phyloP scores from a whole-genome alignment of 2,113 vertebrate genomes.

The Probosciger aterrimus region DNA sequence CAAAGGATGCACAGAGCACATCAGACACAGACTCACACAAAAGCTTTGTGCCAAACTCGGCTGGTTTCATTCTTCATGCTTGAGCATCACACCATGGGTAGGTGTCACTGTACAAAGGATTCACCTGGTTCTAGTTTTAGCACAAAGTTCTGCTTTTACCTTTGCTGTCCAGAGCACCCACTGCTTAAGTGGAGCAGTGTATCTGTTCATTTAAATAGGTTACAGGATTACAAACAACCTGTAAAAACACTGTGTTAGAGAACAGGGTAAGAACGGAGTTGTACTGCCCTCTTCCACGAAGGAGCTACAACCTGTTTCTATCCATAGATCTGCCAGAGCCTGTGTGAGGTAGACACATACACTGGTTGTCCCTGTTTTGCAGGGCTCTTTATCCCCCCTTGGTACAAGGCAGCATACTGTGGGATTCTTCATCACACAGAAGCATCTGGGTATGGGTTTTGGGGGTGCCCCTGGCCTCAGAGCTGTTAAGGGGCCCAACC shows the following conservation, averaged over 20 bases:
- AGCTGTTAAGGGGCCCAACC: neutral
- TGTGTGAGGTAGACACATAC: fast-evolving
- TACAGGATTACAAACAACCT: neutral
- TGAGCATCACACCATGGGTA: neutral
- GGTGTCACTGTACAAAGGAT: neutral
- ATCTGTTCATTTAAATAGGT: neutral
- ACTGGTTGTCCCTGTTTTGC: neutral
- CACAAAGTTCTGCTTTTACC: neutral
- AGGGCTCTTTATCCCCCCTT: neutral
- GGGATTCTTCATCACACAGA: neutral
- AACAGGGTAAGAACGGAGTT: neutral
- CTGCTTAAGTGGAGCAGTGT: neutral
- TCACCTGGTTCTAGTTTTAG: slow-evolving; percentile 11
- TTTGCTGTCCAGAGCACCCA: neutral
- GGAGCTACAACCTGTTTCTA: neutral
- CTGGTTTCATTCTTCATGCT: slow-evolving; percentile 1
- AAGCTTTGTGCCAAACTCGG: neutral
- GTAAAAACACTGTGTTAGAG: neutral
- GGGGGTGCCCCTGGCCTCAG: neutral
- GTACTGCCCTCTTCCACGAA: neutral
- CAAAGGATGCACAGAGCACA: neutral
- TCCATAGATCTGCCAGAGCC: neutral
- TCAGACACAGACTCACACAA: neutral
- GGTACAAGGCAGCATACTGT: neutral
- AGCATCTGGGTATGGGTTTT: neutral